Conservation (phyloP, 2,888 invertebrate genomes). For the Gonocerus acuteangulatus region DNA sequence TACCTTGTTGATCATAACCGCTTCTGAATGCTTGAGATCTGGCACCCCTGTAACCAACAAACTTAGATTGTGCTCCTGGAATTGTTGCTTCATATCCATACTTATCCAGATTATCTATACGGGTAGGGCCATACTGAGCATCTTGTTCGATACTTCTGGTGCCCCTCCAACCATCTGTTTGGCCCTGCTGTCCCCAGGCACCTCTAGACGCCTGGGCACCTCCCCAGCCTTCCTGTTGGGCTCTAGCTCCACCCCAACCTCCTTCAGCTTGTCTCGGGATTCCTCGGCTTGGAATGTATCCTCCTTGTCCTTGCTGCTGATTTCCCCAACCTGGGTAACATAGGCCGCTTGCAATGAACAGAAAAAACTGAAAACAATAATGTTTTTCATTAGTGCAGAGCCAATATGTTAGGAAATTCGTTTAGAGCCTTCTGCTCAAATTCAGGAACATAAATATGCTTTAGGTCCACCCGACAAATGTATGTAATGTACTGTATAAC, state of each 20-base stretch:
- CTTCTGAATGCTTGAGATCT: neutral
- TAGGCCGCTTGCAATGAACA: neutral
- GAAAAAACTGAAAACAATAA: neutral
- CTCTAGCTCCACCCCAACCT: neutral
- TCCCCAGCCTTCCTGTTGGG: slow-evolving; percentile 7
- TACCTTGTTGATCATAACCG: slow-evolving; percentile 8
- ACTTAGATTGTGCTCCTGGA: slow-evolving; percentile 33
- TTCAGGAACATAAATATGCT: too few species aligned
- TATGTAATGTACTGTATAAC: too few species aligned
- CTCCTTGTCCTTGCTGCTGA: neutral
- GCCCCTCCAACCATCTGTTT: slow-evolving; percentile 3
- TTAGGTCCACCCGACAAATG: too few species aligned
- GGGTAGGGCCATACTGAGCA: slow-evolving; percentile 30
- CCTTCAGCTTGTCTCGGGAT: neutral
- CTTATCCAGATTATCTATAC: slow-evolving; percentile 30
- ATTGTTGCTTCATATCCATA: slow-evolving; percentile 34
- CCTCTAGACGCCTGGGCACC: slow-evolving; percentile 5
- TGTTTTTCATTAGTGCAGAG: too few species aligned
- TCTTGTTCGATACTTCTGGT: slow-evolving; percentile 18
- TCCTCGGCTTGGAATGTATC: neutral
- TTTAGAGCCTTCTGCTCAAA: too few species aligned
- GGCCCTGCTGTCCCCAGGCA: slow-evolving; percentile 22
- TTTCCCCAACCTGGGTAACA: neutral
- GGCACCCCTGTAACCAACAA: slow-evolving; percentile 28
- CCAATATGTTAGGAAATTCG: too few species aligned